Evolutionary conservation across 2,113 vertebrate genomes (phyloP), one percentile per base, ranked within the genome.

Genomic region (Chloroceryle aenea): DNA sequence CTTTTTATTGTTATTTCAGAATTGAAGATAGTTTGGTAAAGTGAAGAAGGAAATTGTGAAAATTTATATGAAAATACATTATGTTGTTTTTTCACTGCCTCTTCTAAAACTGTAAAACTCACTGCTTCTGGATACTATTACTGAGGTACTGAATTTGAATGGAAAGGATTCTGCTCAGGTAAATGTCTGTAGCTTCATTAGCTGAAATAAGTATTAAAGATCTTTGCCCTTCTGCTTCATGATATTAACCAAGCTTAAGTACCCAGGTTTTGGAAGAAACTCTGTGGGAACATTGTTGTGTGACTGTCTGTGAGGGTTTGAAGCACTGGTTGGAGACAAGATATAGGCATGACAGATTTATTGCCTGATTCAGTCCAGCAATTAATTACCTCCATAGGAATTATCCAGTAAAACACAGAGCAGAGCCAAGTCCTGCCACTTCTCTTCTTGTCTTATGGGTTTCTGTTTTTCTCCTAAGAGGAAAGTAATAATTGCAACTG

Each of bases 361-460:
- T 2, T 64, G 61, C 32, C 47, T 93, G 74, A 82, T 69, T 82
- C 53, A 85, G 32, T 27, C 58, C n/a, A 61, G 71, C 53, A 85
- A 68, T 75, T 66, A 47, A 83, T 80, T 73, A 92, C 27, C 32
- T 82, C 61, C 74, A 30, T 85, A 73, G 74, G 62, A 82, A 93
- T 50, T 71, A 66, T 92, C 32, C 85, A 84, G 42, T 78, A 85
- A 78, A 84, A 83, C 68, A 66, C 48, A 88, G 87, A 97, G 71
- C 10, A 13, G 47, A 55, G 74, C 48, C 66, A 84, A 93, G 18
- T 93, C 29, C 48, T 95, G 56, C 74, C 38, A 62, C 73, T 94
- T 89, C 85, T 94, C 74, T 85, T 90, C n/a, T 96, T 85, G 63
- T 90, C 91, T 95, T 92, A 93, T 66, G 8, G 40, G 81, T 76